Percentiles rank a stretch among this genome's conserved stretches.
phyloP scores from a whole-genome alignment of 2,113 vertebrate species.

The Vicugna pacos region DNA sequence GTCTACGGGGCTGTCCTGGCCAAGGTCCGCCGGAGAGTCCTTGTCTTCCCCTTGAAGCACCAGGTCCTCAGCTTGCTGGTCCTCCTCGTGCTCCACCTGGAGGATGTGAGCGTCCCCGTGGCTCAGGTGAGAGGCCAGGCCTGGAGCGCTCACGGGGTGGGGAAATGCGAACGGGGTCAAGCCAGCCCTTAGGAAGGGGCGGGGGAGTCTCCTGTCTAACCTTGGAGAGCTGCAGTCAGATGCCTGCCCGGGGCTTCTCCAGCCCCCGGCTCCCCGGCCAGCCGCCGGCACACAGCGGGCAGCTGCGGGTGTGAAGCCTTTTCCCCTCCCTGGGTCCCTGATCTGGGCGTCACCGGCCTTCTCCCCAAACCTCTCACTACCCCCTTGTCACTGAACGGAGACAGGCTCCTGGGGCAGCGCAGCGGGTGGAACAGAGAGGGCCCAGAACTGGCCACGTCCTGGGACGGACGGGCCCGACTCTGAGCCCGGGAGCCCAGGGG shows the following conservation, averaged over 20 bases:
- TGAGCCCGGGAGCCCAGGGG: neutral
- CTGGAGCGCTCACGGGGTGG: neutral
- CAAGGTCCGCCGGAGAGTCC: neutral
- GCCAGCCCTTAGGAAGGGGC: neutral
- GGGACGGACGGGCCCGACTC: neutral
- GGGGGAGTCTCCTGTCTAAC: neutral
- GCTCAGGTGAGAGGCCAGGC: constrained; percentile 62
- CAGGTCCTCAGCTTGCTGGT: constrained; percentile 56
- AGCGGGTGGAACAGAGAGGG: too few relatives aligned
- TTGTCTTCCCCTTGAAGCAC: constrained; percentile 66
- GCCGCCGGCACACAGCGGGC: neutral
- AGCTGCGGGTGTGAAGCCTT: too few relatives aligned
- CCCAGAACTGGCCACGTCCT: neutral
- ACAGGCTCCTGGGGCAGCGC: neutral
- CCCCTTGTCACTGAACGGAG: neutral
- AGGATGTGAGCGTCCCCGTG: neutral
- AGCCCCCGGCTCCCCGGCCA: neutral
- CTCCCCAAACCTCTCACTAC: neutral
- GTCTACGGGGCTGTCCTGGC: constrained; percentile 49
- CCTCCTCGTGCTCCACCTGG: constrained; percentile 45
- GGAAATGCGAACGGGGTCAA: fast-evolving
- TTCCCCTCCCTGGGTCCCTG: neutral
- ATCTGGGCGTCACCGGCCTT: fast-evolving
- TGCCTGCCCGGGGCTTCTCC: neutral
- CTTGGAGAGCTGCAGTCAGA: neutral